Base-by-base conservation (phyloP, 2,113 vertebrate genomes). In the Melanerpes formicivorus region DNA sequence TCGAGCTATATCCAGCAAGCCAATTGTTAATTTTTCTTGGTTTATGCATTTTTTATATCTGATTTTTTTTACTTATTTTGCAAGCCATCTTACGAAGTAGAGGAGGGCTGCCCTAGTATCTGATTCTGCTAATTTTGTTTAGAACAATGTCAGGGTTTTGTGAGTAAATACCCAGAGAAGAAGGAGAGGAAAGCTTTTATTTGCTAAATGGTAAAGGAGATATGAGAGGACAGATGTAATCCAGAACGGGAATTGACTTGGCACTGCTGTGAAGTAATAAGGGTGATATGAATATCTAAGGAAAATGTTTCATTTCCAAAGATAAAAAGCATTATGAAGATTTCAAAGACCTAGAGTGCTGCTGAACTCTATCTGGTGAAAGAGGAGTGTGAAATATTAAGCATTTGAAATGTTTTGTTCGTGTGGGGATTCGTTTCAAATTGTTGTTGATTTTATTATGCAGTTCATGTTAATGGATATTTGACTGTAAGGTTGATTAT, bases 381-480 rank as follows among this genome's bases (percentile, higher is more conserved):
- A 75, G 73, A 72, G 67, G 42, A 84, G 37, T 79, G 65, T 94
- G 91, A 95, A 95, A 90, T 92, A 95, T 71, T 90, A 92, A 93
- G 82, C 87, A 88, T 78, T 86, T 88, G 87, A 95, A 94, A 77
- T 92, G 91, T 92, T 87, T 93, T 87, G 87, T 85, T 96, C 94
- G 62, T 85, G 56, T 69, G 93, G 95, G 94, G 96, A 90, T 96
- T 95, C 22, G 92, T 95, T 94, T 92, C 79, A 96, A 96, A 93
- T 93, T 96, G 82, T 96, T 96, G 94, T 94, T 96, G 93, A 90
- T 93, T 96, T 93, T 96, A 92, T 95, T 96, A 95, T 95, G 93
- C 90, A 76, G 94, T 93, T 95, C 93, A 96, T 96, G 94, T 93
- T 96, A 96, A 96, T 96, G 87, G 93, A 86, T 93, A 91, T 96